A percentile compares a stretch with the other conserved stretches of the same genome.
Evolutionary conservation across 2,797 vertebrate species (phyloP).

Genomic region (Etheostoma perlongum): DNA sequence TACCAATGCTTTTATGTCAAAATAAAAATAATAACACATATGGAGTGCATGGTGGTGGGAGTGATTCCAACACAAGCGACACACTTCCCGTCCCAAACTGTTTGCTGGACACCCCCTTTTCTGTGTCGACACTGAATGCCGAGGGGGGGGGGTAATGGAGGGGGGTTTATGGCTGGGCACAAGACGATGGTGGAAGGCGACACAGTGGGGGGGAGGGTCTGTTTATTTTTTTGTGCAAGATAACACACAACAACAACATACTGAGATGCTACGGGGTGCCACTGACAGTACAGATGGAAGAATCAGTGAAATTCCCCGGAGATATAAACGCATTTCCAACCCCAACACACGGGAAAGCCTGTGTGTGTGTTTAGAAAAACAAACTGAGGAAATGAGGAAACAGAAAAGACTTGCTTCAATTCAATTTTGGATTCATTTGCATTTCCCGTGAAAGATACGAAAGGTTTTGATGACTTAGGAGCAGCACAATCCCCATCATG

Average conservation of each 20-base stretch:
- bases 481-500: slow-evolving; percentile 23
- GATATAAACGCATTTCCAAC: slow-evolving; percentile 60
- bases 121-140: slow-evolving; percentile 19
- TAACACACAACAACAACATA: slow-evolving; percentile 77
- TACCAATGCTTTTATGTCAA: slow-evolving; percentile 65
- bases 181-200: slow-evolving; percentile 67
- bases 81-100: slow-evolving; percentile 40
- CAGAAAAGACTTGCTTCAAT: slow-evolving; percentile 3
- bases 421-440: slow-evolving; percentile 20
- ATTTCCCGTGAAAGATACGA: slow-evolving; percentile 29
- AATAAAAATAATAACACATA: slow-evolving; percentile 39
- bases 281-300: slow-evolving; percentile 84
- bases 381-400: slow-evolving; percentile 17
- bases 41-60: slow-evolving; percentile 36
- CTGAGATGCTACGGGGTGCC: slow-evolving; percentile 71
- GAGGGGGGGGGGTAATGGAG: slow-evolving; percentile 2
- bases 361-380: slow-evolving; percentile 23
- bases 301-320: slow-evolving; percentile 82
- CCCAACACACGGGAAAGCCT: slow-evolving; percentile 19
- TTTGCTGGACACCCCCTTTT: slow-evolving; percentile 17
- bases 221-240: slow-evolving; percentile 60
- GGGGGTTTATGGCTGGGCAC: slow-evolving; percentile 58
- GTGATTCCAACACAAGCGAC: slow-evolving; percentile 43
- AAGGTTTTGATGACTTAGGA: slow-evolving; percentile 68
- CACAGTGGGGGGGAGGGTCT: slow-evolving; percentile 39